Conservation (phyloP, 2,797 vertebrate genomes). For the Melanogrammus aeglefinus region DNA sequence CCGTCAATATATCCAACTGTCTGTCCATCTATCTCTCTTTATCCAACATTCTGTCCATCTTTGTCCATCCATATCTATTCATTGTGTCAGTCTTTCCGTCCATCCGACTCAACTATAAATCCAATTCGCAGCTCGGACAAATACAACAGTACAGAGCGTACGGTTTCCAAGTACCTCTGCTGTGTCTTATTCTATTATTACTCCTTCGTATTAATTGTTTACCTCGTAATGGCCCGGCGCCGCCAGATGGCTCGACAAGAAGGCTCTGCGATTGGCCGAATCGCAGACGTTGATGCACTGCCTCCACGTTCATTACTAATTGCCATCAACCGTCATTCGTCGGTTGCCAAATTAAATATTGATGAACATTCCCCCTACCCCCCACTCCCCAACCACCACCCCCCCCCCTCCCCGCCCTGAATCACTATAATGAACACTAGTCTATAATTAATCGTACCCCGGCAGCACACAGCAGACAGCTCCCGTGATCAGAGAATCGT, state of each 20-base stretch:
- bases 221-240: conserved; percentile 13
- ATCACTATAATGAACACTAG: conserved; percentile 58
- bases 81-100: not conserved
- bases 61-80: not conserved
- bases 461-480: conserved; percentile 40
- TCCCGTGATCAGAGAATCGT: conserved; percentile 50
- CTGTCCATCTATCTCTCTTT: too few relatives aligned
- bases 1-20: not conserved
- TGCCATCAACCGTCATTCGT: conserved; percentile 46
- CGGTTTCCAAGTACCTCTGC: not conserved
- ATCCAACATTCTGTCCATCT: not conserved
- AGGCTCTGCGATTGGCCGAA: conserved; percentile 18
- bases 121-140: not conserved
- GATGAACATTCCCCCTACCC: conserved; percentile 32
- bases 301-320: conserved; percentile 48
- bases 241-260: conserved; percentile 28
- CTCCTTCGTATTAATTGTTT: conserved; percentile 12
- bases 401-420: conserved; percentile 47
- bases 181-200: not conserved
- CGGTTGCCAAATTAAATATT: conserved; percentile 62
- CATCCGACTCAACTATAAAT: not conserved
- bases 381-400: conserved; percentile 23
- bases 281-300: conserved; percentile 32
- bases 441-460: conserved; percentile 55
- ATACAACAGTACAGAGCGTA: not conserved